Evolutionary conservation across 2,113 vertebrate species (phyloP), one percentile per base, ranked within the genome.

Genomic region (Brachionichthys hirsutus): DNA sequence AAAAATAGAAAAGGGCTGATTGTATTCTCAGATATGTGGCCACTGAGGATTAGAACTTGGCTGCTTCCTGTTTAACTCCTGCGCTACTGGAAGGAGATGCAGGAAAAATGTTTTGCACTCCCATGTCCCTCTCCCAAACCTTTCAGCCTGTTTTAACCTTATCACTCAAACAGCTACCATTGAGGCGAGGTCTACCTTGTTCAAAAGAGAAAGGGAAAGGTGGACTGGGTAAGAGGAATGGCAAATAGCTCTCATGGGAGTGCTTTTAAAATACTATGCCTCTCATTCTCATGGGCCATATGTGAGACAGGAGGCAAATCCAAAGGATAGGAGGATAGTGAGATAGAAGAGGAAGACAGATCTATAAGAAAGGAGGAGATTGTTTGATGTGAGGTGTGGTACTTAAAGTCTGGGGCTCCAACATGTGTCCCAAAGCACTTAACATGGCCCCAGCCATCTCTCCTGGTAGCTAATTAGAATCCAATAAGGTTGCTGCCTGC

Each of bases 381-480:
- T 13, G 40, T 22, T 60, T 72, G 62, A 77, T 68, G 67, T 47
- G 48, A 64, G 75, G 60, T 81, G 73, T 62, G 58, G 41, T 62
- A 41, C 73, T 82, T 81, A 55, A 83, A 62, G 55, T 72, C 71
- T 70, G 52, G 62, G 69, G 54, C 70, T 83, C 59, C 81, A 86
- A 86, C 81, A 80, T 73, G 73, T 68, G 79, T 90, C 86, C 85
- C 85, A 85, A 62, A 80, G 73, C 87, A 87, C 82, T 87, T 88
- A 89, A 88, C 87, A 88, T 73, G 63, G 85, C 75, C 81, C 62
- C 4, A 78, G 85, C 79, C 76, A 63, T 86, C 83, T 88, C 85
- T 86, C 78, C 73, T 78, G 83, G 85, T 86, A 84, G 77, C 86
- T 92, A 91, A 92, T 92, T 92, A 91, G 85, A 92, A 91, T 89